Evolutionary conservation across 2,113 vertebrate species (phyloP).

Genomic region (Columbina picui): DNA sequence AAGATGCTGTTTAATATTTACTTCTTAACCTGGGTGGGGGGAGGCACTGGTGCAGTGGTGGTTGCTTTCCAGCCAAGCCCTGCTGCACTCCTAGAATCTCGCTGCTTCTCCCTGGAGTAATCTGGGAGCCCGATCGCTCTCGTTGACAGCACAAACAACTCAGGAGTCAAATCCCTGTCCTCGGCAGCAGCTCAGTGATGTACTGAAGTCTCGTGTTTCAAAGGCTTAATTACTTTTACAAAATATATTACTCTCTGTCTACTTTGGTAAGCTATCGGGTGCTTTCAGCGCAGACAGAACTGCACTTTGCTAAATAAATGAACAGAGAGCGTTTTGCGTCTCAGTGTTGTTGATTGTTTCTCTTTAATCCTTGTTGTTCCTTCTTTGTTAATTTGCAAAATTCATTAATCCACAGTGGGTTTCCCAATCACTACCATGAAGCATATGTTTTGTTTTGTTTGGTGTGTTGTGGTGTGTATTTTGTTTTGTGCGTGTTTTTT

Average conservation of each 20-base stretch:
- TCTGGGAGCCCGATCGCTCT: neutral
- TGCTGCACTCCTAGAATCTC: neutral
- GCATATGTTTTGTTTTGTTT: conserved; percentile 6
- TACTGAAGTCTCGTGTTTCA: conserved; percentile 42
- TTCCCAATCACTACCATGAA: conserved; percentile 9
- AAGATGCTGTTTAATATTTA: neutral
- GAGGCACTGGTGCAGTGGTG: neutral
- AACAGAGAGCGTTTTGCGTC: conserved; percentile 33
- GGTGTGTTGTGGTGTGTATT: neutral
- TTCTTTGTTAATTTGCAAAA: conserved; percentile 53
- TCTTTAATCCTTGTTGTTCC: conserved; percentile 30
- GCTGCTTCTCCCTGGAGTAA: neutral
- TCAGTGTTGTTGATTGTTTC: neutral
- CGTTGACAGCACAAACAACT: conserved; percentile 51
- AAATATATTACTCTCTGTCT: conserved; percentile 42
- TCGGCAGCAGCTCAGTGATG: conserved; percentile 18
- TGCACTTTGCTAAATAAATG: conserved; percentile 33
- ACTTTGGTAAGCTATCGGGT: conserved; percentile 26
- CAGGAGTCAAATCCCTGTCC: conserved; percentile 28
- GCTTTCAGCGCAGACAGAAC: neutral
- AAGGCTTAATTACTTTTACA: conserved; percentile 65
- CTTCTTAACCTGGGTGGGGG: neutral
- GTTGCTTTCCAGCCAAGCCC: neutral
- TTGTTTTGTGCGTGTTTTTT: neutral
- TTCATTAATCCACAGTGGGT: conserved; percentile 43